These are phyloP conservation scores for Alloscopus bannaensis DNA, from an alignment of 2,888 invertebrate species.

Conservation along the genomic window DNA sequence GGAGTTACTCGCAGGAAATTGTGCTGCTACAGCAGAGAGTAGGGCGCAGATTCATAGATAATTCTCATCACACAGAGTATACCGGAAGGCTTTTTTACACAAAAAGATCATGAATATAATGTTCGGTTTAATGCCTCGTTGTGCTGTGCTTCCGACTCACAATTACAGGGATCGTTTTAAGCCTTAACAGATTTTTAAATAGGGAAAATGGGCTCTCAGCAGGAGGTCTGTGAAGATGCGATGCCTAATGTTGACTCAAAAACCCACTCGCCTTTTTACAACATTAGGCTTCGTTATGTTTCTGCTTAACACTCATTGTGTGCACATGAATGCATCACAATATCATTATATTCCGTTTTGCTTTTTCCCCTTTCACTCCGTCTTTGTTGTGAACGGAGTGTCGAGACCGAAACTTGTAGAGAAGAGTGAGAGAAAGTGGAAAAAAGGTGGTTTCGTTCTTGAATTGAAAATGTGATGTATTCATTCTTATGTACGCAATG, in stretches of 20 bases:
- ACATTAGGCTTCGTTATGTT: background rate
- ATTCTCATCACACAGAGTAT: no score
- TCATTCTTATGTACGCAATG: background rate
- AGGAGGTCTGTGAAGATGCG: background rate
- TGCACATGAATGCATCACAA: conserved; percentile 9
- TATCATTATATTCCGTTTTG: conserved; percentile 1
- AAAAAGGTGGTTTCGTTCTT: conserved; percentile 4
- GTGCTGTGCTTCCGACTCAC: background rate
- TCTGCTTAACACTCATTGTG: background rate
- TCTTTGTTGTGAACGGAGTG: no score
- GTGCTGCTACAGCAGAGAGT: no score
- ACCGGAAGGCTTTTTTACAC: no score
- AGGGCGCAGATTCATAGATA: no score
- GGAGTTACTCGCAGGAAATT: no score
- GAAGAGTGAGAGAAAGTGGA: background rate
- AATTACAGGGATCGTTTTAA: background rate
- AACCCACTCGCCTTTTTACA: no score
- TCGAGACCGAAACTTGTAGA: no score
- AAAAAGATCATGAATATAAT: conserved; percentile 51
- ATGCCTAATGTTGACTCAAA: no score
- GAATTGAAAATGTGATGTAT: background rate
- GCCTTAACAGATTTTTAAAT: conserved; percentile 13
- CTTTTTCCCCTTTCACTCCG: conserved; percentile 3
- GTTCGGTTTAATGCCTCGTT: conserved; percentile 56
- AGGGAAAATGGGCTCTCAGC: conserved; percentile 1